Conservation (phyloP, 2,888 invertebrate species). For the Drosophila neoperkinsi region DNA sequence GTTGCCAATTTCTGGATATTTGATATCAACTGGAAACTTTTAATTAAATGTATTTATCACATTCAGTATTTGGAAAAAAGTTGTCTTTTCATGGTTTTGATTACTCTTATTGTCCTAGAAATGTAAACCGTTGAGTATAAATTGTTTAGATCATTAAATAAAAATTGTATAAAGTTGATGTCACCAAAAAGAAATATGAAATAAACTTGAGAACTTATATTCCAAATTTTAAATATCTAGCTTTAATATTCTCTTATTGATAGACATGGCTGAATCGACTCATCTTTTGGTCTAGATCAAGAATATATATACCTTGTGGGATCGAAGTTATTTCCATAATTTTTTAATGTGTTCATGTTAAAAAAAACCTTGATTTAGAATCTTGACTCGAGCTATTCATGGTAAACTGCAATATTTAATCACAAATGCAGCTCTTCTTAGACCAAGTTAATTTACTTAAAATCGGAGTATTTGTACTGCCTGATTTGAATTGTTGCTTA, state of each 20-base stretch:
- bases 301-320: background rate
- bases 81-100: background rate
- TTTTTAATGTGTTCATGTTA: too few species aligned
- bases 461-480: background rate
- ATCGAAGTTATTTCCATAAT: background rate
- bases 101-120: background rate
- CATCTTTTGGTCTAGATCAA: background rate
- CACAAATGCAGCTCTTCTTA: background rate
- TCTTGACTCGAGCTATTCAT: background rate
- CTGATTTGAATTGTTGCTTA: background rate
- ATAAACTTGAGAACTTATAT: background rate
- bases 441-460: background rate
- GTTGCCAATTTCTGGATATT: background rate
- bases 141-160: background rate
- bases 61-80: background rate
- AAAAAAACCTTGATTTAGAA: too few species aligned
- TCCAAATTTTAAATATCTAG: background rate
- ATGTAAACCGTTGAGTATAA: background rate
- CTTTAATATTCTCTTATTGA: background rate
- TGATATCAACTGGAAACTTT: background rate
- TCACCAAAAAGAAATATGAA: background rate
- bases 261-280: background rate
- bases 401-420: background rate
- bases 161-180: background rate
- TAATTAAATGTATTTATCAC: background rate